phyloP scores from a whole-genome alignment of 2,888 invertebrate genomes.

The Drosophila kokeensis region DNA sequence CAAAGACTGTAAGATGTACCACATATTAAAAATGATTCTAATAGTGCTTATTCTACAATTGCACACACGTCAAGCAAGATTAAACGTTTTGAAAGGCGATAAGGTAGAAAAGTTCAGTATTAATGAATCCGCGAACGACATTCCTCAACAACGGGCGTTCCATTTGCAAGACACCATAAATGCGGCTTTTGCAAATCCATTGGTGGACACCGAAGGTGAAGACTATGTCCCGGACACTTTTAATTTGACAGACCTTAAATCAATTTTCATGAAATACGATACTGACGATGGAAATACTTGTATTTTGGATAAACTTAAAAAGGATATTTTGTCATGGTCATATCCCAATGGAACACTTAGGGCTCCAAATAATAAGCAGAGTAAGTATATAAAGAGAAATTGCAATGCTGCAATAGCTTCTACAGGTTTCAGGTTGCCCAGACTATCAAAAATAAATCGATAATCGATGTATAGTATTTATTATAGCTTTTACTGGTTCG shows the following conservation, averaged over 20 bases:
- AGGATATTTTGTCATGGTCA: slow-evolving; percentile 75
- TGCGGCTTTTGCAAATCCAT: not conserved
- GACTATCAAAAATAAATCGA: not conserved
- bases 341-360: slow-evolving; percentile 77
- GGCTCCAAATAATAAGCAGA: slow-evolving; percentile 19
- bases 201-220: slow-evolving; percentile 15
- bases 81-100: not conserved
- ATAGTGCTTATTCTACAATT: slow-evolving; percentile 53
- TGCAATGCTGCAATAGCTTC: not conserved
- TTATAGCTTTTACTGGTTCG: not conserved
- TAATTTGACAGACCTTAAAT: slow-evolving; percentile 48
- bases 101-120: not conserved
- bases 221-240: slow-evolving; percentile 9
- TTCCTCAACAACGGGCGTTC: not conserved
- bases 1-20: slow-evolving; percentile 39
- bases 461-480: not conserved
- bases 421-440: not conserved
- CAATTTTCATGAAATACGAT: slow-evolving; percentile 58
- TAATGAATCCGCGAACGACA: not conserved
- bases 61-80: slow-evolving; percentile 23
- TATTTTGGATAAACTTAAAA: slow-evolving; percentile 75
- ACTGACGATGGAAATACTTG: slow-evolving; percentile 65
- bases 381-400: slow-evolving; percentile 35
- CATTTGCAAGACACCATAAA: slow-evolving; percentile 4
- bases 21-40: slow-evolving; percentile 38